Conservation (phyloP, 2,797 vertebrate genomes). For the Crocodylus rhombifer region DNA sequence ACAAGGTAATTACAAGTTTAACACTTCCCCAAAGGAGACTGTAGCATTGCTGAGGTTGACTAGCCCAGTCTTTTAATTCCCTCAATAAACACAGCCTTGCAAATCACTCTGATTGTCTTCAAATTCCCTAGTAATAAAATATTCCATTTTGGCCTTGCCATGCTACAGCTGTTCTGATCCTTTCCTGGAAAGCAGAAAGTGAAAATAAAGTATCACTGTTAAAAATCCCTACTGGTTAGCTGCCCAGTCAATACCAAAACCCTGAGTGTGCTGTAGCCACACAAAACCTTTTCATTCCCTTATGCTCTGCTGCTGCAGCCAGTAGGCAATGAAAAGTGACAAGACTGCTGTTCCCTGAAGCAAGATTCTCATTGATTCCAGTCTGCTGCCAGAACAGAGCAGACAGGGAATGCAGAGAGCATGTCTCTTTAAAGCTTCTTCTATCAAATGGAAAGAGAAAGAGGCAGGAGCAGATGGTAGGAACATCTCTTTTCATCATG, state of each 20-base stretch:
- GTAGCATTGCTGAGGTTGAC: no score
- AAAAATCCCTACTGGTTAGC: neutral
- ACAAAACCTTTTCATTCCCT: neutral
- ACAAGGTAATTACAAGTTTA: neutral
- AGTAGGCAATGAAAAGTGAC: neutral
- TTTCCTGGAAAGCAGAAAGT: no score
- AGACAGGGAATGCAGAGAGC: neutral
- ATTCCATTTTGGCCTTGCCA: neutral
- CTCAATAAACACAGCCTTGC: neutral
- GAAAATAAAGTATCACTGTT: neutral
- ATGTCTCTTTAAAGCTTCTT: neutral
- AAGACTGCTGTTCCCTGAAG: accelerated
- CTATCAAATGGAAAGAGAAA: neutral
- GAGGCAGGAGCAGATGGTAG: neutral
- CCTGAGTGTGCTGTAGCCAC: no score
- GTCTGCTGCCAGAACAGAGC: neutral
- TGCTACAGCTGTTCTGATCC: no score
- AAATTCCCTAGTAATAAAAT: neutral
- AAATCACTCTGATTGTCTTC: neutral
- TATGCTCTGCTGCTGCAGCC: neutral
- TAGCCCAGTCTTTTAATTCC: neutral
- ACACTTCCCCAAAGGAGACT: no score
- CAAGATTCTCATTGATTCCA: accelerated
- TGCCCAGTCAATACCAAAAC: neutral
- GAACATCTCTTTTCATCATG: neutral